Evolutionary conservation across 2,113 vertebrate genomes (phyloP).

Genomic region (Lota lota): DNA sequence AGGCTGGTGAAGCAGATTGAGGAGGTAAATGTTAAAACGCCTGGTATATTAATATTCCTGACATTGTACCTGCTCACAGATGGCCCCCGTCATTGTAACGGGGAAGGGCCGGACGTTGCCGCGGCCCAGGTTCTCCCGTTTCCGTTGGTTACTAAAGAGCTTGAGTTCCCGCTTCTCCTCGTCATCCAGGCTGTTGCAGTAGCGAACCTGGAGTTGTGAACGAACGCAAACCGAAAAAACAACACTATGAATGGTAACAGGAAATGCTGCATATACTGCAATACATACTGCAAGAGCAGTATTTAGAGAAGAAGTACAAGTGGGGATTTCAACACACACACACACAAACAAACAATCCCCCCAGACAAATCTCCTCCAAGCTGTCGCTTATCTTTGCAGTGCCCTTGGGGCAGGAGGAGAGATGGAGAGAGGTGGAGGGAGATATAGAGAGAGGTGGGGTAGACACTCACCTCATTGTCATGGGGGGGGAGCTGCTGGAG

Average conservation of each 20-base stretch:
- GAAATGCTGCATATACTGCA: neutral
- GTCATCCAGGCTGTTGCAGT: slow-evolving; percentile 93
- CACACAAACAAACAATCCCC: neutral
- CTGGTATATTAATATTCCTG: neutral
- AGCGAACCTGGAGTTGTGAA: slow-evolving; percentile 80
- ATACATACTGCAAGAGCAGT: neutral
- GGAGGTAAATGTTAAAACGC: neutral
- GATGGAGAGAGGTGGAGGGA: neutral
- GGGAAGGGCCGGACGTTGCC: slow-evolving; percentile 94
- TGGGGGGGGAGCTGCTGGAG: slow-evolving; percentile 95
- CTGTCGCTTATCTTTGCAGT: too few relatives aligned
- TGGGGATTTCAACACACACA: neutral
- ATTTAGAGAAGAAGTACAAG: neutral
- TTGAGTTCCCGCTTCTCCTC: slow-evolving; percentile 97
- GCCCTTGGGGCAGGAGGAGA: neutral
- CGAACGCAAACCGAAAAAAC: neutral
- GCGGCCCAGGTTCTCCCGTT: slow-evolving; percentile 91
- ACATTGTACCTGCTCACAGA: slow-evolving; percentile 88
- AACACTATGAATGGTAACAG: neutral
- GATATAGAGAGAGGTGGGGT: neutral
- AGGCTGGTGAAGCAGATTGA: too few relatives aligned
- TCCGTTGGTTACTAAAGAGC: slow-evolving; percentile 96
- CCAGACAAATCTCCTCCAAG: too few relatives aligned
- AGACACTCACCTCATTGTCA: slow-evolving; percentile 91
- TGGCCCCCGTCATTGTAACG: slow-evolving; percentile 94